Evolutionary conservation across 92 coral and sea anemone species (phyloP).

Genomic region (Isaurus tuberculatus): DNA sequence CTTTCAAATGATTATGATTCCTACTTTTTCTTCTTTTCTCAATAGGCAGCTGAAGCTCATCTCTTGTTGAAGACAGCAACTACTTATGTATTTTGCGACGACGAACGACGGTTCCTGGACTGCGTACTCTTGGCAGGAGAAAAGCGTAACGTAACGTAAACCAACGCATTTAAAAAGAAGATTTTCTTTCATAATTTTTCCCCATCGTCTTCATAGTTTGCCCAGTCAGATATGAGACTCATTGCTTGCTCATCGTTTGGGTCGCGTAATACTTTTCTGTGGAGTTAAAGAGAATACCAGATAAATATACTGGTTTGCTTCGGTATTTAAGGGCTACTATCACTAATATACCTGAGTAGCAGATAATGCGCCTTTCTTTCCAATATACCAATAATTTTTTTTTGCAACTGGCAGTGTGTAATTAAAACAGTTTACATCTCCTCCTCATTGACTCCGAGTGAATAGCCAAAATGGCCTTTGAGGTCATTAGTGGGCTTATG

Average conservation of each 20-base stretch:
- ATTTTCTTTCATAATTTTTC: conserved; percentile 19
- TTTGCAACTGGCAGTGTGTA: no score
- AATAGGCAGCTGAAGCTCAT: not conserved
- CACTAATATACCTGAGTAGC: no score
- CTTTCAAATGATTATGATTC: not conserved
- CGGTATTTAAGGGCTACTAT: no score
- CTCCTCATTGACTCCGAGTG: no score
- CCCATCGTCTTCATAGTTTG: conserved; percentile 32
- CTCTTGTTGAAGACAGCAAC: not conserved
- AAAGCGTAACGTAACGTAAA: not conserved
- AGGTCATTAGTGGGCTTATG: no score
- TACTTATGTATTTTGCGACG: not conserved
- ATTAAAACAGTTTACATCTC: no score
- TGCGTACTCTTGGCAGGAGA: no score
- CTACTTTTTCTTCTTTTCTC: not conserved
- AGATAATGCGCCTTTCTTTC: no score
- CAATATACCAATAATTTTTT: no score
- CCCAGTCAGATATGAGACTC: conserved; percentile 40
- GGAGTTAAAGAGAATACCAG: not conserved
- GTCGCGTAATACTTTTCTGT: conserved; percentile 26
- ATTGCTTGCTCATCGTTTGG: conserved; percentile 34
- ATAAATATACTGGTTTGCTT: not conserved
- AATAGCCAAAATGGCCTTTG: no score
- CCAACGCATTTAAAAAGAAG: not conserved
- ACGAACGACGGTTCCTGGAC: not conserved